Conservation (phyloP, 2,113 vertebrate genomes). For the Falco punctatus region DNA sequence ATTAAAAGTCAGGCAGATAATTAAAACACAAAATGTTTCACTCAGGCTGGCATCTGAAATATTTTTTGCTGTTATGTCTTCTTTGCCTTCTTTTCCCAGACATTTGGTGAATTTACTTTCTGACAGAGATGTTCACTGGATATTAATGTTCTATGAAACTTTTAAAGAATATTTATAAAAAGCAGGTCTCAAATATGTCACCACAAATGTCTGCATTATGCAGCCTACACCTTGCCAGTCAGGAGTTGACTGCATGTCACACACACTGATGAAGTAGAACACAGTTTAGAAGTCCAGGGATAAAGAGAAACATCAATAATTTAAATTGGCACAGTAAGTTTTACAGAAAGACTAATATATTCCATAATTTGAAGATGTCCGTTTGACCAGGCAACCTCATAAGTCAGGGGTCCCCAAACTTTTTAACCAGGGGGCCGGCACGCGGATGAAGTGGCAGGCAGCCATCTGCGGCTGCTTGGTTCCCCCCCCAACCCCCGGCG, state of each 20-base stretch:
- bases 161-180: background rate
- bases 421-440: no score
- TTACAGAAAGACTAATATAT: background rate
- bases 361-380: background rate
- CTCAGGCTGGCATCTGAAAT: background rate
- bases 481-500: no score
- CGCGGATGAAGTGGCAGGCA: no score
- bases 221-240: background rate
- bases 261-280: background rate
- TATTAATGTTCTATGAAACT: background rate
- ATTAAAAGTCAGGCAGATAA: conserved; percentile 2
- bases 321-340: background rate
- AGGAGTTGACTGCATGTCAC: background rate
- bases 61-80: background rate
- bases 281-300: background rate
- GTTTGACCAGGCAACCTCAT: background rate
- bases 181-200: background rate
- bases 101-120: background rate
- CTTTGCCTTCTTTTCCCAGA: background rate
- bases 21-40: background rate
- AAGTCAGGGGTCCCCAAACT: no score
- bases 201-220: background rate
- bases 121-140: background rate
- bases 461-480: no score
- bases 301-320: background rate